A percentile compares a stretch with the other conserved stretches of the same genome.
Evolutionary conservation across 2,113 vertebrate species (phyloP).

Genomic region (Sphaerodactylus townsendi): DNA sequence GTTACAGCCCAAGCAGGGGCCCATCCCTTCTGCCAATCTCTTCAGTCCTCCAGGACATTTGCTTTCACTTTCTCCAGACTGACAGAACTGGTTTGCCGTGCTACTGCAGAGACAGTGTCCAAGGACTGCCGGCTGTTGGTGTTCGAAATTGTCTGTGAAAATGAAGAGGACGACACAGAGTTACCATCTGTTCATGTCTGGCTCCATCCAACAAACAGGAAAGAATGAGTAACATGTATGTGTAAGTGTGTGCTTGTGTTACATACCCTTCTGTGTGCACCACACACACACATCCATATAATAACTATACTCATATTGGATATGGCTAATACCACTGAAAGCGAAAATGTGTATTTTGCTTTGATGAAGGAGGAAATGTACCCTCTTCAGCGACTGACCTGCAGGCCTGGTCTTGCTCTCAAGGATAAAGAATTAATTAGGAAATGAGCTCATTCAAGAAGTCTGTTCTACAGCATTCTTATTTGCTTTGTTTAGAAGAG

Average conservation of each 20-base stretch:
- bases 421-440: background rate
- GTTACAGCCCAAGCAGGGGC: background rate
- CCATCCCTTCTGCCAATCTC: background rate
- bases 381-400: background rate
- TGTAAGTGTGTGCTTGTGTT: too few species aligned
- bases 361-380: background rate
- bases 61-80: conserved; percentile 57
- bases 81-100: conserved; percentile 68
- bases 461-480: background rate
- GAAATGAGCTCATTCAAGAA: background rate
- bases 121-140: conserved; percentile 70
- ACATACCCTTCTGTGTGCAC: background rate
- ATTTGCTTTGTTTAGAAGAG: background rate
- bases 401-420: background rate
- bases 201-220: conserved; percentile 31
- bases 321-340: background rate
- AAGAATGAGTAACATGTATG: background rate
- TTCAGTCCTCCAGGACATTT: background rate
- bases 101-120: conserved; percentile 56
- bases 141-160: conserved; percentile 74
- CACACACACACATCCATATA: background rate
- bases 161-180: conserved; percentile 64
- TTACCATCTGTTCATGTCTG: conserved; percentile 69
- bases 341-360: background rate
- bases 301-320: background rate